Percentiles rank a stretch among this genome's conserved stretches.
Evolutionary conservation across 2,797 vertebrate species (phyloP).

Genomic region (Amblyopsis hoosieri): DNA sequence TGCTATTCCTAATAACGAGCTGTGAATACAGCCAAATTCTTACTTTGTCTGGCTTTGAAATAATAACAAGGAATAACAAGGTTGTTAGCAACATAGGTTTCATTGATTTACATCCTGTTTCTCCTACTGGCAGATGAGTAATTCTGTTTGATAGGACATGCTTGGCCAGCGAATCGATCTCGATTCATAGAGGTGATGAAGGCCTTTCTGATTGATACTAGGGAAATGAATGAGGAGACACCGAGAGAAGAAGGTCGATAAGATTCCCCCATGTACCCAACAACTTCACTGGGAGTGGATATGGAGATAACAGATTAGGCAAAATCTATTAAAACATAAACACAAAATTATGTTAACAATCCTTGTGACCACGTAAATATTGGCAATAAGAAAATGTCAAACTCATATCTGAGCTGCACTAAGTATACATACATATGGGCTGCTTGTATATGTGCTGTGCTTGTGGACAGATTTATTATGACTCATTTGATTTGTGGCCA

Average conservation of each 20-base stretch:
- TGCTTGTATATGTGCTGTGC: slow-evolving; percentile 36
- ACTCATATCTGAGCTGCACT: slow-evolving; percentile 9
- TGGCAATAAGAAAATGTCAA: slow-evolving; percentile 9
- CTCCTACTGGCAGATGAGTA: slow-evolving; percentile 60
- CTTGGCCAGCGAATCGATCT: slow-evolving; percentile 60
- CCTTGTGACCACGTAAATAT: not conserved
- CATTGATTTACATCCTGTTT: slow-evolving; percentile 72
- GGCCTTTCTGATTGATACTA: slow-evolving; percentile 45
- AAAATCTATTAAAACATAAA: slow-evolving; percentile 9
- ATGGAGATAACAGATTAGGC: slow-evolving; percentile 9
- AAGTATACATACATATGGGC: slow-evolving; percentile 25
- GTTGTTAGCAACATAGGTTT: slow-evolving; percentile 75
- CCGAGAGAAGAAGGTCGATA: slow-evolving; percentile 17
- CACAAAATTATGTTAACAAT: not conserved
- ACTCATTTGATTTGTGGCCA: slow-evolving; percentile 55
- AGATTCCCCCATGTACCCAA: slow-evolving; percentile 12
- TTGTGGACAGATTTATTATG: slow-evolving; percentile 51
- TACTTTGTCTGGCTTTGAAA: slow-evolving; percentile 68
- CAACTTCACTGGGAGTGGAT: slow-evolving; percentile 16
- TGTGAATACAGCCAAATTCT: slow-evolving; percentile 53
- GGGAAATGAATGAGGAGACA: slow-evolving; percentile 42
- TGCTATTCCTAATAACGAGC: slow-evolving; percentile 61
- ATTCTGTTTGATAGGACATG: slow-evolving; percentile 66
- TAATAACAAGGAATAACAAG: slow-evolving; percentile 65
- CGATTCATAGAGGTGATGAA: slow-evolving; percentile 54